Base-by-base conservation (phyloP, 1,140 invertebrate species). In the Trinorchestia longiramus region DNA sequence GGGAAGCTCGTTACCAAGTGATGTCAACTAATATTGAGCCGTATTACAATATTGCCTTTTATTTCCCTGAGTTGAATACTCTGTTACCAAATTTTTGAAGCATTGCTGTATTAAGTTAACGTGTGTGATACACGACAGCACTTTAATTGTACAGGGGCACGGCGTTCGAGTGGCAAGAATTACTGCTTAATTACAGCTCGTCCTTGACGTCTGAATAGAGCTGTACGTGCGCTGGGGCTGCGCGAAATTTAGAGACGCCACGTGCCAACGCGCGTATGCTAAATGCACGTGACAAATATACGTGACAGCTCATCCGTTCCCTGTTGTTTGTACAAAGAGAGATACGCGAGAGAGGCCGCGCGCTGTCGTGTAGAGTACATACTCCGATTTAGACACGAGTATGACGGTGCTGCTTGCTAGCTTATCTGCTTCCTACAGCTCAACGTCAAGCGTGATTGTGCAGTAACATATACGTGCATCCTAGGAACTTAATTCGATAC, bases 201-300 rank as follows among this genome's bases (percentile, higher is more conserved):
- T 77, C 62, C 62, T 77, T 28, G 62, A 77, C 62, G 62, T 77
- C 15, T 23, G 62, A 36, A 11, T 11, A 28, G 28, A 77, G 3
- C 28, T 28, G 62, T 36, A 36, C 62, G 62, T 36, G 62, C 36
- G 62, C 47, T 23, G 15, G 1, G 8, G 62, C 62, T 19, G 28
- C 62, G 28, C 36, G 28, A 77, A 77, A 77, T 77, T 77, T 77
- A 77, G 28, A 77, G 62, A 28, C 62, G 62, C 62, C 62, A 77
- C 62, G 62, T 77, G 62, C 62, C 62, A 28, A 77, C 62, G 62
- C 36, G 62, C 62, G 62, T 77, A 36, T 77, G 62, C 62, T 77
- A 77, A 77, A 77, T 77, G 62, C 62, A 77, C 62, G 62, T 77
- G 62, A 77, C 62, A 77, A 77, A 36, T 77, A 77, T 77, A 77